Conservation (phyloP, 2,888 invertebrate species). For the Drosophila pullipes region DNA sequence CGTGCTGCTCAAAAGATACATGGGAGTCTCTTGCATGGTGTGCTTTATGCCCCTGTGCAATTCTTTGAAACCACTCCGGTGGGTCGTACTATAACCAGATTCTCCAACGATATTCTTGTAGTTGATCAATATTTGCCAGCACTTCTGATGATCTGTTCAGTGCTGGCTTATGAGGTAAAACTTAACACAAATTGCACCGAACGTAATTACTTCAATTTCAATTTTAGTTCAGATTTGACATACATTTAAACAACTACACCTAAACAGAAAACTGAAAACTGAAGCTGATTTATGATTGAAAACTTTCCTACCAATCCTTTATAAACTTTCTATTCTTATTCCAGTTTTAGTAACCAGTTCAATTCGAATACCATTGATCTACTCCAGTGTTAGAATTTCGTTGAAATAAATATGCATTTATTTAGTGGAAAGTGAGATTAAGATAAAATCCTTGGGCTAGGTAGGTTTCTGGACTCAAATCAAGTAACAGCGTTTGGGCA, state of each 20-base stretch:
- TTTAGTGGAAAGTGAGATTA: background rate
- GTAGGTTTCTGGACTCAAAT: slow-evolving; percentile 41
- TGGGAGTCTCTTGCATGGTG: slow-evolving; percentile 84
- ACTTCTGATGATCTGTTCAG: slow-evolving; percentile 86
- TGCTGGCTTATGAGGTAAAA: slow-evolving; percentile 44
- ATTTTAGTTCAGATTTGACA: background rate
- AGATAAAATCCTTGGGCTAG: background rate
- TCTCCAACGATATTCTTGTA: slow-evolving; percentile 86
- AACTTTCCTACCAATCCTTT: background rate
- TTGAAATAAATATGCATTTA: background rate
- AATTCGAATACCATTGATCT: background rate
- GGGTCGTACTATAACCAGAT: slow-evolving; percentile 87
- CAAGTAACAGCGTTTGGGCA: slow-evolving; percentile 43
- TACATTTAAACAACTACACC: background rate
- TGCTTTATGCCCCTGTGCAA: slow-evolving; percentile 86
- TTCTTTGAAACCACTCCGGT: slow-evolving; percentile 88
- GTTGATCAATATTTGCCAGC: slow-evolving; percentile 84
- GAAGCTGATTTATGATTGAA: background rate
- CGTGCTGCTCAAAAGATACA: slow-evolving; percentile 83
- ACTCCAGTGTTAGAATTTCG: background rate
- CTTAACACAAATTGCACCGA: slow-evolving; percentile 1
- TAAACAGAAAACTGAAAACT: background rate
- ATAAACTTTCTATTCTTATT: background rate
- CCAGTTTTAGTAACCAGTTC: background rate
- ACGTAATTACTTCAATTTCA: too few species aligned